Evolutionary conservation across 53 echinoderm and acorn worm genomes (phyloP), one percentile per base, ranked within the genome.

Genomic region (Hippasteria phrygiana): DNA sequence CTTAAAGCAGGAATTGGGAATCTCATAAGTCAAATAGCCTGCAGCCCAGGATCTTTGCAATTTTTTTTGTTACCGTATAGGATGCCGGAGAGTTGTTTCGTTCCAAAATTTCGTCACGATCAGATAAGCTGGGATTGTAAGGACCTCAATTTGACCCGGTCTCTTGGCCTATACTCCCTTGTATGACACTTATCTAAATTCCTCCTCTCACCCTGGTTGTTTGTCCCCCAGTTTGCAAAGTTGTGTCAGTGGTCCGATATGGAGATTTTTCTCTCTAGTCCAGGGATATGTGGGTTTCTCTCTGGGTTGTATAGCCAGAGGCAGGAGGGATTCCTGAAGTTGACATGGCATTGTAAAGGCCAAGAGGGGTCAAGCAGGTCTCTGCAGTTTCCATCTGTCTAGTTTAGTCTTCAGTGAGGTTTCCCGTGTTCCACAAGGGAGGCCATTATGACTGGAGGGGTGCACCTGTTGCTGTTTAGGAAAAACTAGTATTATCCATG

Each of bases 271-370:
- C 14, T 65, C 14, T 65, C 65, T 14, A n/a, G 22, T 34, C 67
- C n/a, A n/a, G n/a, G n/a, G n/a, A n/a, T 73, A 14, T 8, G 22
- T 42, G 4, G n/a, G 26, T 78, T 56, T 20, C 27, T 29, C 48
- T n/a, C 50, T 14, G n/a, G n/a, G n/a, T n/a, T n/a, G 32, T 26
- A 29, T 11, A 42, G 48, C 83, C 83, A 5, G 20, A 43, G 83
- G 67, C 83, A 45, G 63, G 70, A 24, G 22, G 29, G 62, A 54
- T 85, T 71, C 85, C 71, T 85, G 7, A 50, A 51, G 47, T 37
- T 85, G 85, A 70, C 70, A 48, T 70, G 70, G 70, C 43, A 45
- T 70, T 71, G 70, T 36, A 32, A 71, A 85, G 85, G 85, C 71
- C 70, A 54, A 11, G 2, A 8, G 71, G 36, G 85, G 85, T 85